Percentiles rank a stretch among this genome's conserved stretches.
Evolutionary conservation across 2,113 vertebrate species (phyloP).

Genomic region (Pollimyrus isidori): DNA sequence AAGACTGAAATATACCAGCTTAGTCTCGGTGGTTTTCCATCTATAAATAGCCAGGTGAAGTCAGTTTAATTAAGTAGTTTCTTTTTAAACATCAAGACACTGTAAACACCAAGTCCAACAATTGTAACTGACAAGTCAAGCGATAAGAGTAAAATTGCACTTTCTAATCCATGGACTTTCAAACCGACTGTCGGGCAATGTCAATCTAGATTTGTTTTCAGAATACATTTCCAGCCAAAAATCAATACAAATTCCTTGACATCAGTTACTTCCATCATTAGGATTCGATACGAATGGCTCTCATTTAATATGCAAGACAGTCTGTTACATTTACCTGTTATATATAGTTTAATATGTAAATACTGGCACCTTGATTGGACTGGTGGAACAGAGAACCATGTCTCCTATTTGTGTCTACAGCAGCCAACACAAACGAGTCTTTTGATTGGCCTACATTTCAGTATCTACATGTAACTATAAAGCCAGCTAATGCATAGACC

Average conservation of each 20-base stretch:
- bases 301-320: background rate
- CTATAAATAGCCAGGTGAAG: background rate
- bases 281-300: background rate
- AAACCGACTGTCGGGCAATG: background rate
- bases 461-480: background rate
- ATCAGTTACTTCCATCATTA: background rate
- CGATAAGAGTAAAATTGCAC: background rate
- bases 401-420: background rate
- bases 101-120: background rate
- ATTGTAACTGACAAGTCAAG: conserved; percentile 5
- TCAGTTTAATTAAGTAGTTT: background rate
- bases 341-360: background rate
- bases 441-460: background rate
- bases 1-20: background rate
- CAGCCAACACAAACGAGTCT: background rate
- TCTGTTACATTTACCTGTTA: background rate
- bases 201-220: background rate
- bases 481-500: background rate
- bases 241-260: background rate
- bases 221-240: background rate
- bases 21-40: background rate
- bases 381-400: background rate
- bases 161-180: background rate
- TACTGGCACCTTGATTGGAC: background rate
- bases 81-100: background rate